Evolutionary conservation across 92 coral and sea anemone genomes (phyloP).

Genomic region (Nematostella vectensis): DNA sequence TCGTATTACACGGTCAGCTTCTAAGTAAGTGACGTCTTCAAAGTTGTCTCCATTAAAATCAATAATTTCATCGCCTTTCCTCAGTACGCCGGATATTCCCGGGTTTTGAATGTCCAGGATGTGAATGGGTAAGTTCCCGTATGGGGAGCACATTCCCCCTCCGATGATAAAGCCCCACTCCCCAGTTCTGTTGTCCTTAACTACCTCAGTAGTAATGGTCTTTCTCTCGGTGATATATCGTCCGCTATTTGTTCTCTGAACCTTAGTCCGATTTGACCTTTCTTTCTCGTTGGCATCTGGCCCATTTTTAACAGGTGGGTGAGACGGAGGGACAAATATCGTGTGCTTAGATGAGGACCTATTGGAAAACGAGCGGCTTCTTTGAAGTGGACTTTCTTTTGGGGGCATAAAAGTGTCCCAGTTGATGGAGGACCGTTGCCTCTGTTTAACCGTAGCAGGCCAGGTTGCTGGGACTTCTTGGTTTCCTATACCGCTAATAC

Average conservation of each 20-base stretch:
- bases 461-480: slow-evolving; percentile 50
- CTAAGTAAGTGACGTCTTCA: slow-evolving; percentile 44
- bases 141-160: slow-evolving; percentile 69
- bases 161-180: slow-evolving; percentile 61
- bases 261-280: background rate
- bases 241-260: slow-evolving; percentile 26
- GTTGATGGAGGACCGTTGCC: slow-evolving; percentile 48
- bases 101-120: slow-evolving; percentile 36
- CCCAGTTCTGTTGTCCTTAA: slow-evolving; percentile 15
- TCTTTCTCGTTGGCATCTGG: background rate
- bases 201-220: slow-evolving; percentile 38
- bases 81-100: slow-evolving; percentile 17
- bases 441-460: slow-evolving; percentile 41
- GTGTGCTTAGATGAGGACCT: slow-evolving; percentile 32
- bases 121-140: slow-evolving; percentile 73
- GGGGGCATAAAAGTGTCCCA: slow-evolving; percentile 62
- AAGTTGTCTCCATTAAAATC: slow-evolving; percentile 60
- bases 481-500: slow-evolving; percentile 3
- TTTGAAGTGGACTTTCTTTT: slow-evolving; percentile 14
- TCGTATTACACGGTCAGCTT: slow-evolving; percentile 46
- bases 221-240: slow-evolving; percentile 37
- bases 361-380: slow-evolving; percentile 31
- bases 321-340: slow-evolving; percentile 22
- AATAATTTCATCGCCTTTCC: slow-evolving; percentile 61
- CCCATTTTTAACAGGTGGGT: background rate